These are phyloP conservation scores for Cottus gobio DNA, from an alignment of 2,113 vertebrate species.

Conservation along the genomic window DNA sequence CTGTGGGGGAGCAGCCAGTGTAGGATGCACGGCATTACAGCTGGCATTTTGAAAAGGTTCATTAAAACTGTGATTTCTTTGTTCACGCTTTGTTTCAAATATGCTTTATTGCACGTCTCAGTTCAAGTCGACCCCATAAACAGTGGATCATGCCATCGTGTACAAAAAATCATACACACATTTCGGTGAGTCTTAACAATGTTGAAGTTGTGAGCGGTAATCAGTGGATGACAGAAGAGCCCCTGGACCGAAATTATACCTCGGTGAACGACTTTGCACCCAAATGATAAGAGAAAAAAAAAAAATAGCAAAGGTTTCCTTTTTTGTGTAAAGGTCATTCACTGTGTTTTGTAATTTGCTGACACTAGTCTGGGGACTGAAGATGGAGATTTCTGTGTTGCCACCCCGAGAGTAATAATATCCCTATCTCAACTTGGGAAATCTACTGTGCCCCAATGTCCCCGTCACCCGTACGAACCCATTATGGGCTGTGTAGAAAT, in stretches of 20 bases:
- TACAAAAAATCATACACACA: conserved; percentile 21
- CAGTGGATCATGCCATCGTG: conserved; percentile 40
- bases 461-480: conserved; percentile 78
- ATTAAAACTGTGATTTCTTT: conserved; percentile 70
- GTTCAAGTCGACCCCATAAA: conserved; percentile 52
- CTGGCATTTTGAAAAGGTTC: conserved; percentile 75
- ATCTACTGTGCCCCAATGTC: conserved; percentile 80
- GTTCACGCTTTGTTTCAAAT: conserved; percentile 67
- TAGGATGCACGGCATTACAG: conserved; percentile 68
- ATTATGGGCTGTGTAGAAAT: conserved; percentile 82
- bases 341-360: conserved; percentile 82
- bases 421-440: conserved; percentile 85
- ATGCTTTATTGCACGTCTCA: conserved; percentile 52
- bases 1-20: conserved; percentile 65
- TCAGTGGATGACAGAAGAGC: conserved; percentile 64
- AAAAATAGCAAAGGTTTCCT: conserved; percentile 68
- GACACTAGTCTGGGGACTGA: conserved; percentile 80
- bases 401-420: conserved; percentile 84
- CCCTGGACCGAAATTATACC: conserved; percentile 63
- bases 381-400: conserved; percentile 84
- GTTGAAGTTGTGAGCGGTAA: conserved; percentile 49
- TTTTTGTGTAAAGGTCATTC: conserved; percentile 81
- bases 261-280: conserved; percentile 60
- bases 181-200: conserved; percentile 21
- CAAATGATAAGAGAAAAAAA: conserved; percentile 50